Conservation (phyloP, 2,113 vertebrate genomes). For the Epinephelus cyanopodus region DNA sequence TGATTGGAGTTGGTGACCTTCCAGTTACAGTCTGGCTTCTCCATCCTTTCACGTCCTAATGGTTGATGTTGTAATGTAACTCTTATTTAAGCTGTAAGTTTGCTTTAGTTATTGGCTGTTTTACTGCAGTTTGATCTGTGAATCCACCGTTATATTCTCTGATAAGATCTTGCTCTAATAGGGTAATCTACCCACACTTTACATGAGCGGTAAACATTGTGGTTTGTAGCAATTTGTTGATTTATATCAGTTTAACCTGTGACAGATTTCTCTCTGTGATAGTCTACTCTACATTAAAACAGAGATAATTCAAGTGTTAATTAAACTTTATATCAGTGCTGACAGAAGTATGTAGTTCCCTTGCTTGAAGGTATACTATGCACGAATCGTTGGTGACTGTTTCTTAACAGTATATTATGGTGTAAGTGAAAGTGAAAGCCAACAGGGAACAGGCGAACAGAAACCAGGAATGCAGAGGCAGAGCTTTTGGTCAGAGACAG, state of each 20-base stretch:
- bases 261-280: background rate
- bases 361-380: too few species aligned
- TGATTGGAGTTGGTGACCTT: constrained; percentile 4
- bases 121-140: constrained; percentile 1
- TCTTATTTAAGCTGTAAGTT: background rate
- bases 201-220: background rate
- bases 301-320: background rate
- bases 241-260: background rate
- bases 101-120: constrained; percentile 8
- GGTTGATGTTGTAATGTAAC: background rate
- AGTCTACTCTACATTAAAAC: background rate
- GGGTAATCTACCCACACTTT: background rate
- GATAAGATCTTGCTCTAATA: constrained; percentile 1
- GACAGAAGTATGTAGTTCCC: background rate
- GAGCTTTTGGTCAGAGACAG: too few species aligned
- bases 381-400: too few species aligned
- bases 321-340: background rate
- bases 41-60: background rate
- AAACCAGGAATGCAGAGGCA: too few species aligned
- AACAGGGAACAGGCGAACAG: too few species aligned
- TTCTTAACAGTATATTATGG: too few species aligned
- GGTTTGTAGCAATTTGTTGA: background rate
- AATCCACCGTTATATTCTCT: background rate
- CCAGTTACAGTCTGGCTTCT: background rate
- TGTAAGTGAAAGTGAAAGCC: too few species aligned